Evolutionary conservation across 2,888 invertebrate genomes (phyloP), one percentile per base, ranked within the genome.

Genomic region (Microplitis deprimator): DNA sequence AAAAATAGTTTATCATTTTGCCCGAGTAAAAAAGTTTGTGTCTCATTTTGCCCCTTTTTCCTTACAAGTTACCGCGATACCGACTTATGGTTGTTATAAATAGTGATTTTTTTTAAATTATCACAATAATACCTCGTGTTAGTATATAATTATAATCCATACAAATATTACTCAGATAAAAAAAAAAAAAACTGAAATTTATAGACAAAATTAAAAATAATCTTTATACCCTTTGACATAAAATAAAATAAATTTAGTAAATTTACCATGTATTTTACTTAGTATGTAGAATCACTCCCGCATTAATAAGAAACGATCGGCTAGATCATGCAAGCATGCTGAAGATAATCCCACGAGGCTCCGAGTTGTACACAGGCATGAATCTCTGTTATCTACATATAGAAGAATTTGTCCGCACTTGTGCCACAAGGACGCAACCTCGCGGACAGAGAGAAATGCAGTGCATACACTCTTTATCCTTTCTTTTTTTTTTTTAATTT

Each of bases 341-440:
- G 76, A 71, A 60, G 69, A 71, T 68, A 76, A 76, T 71, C 71
- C 73, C 70, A 68, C 77, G 68, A 68, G 61, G 77, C 59, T 67
- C 13, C 67, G 59, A 59, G 38, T 29, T 50, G 64, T 65, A 69
- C 41, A 68, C 77, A 73, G 59, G 68, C 65, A 77, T 77, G 77
- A 73, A 77, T 74, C 74, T 74, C 67, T 65, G 40, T 70, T 74
- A 73, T 77, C 77, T 77, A 38, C 67, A 64, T 73, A 62, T 62
- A 74, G 68, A 77, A 77, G 70, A 75, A 75, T 75, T 77, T 77
- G 74, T 74, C 77, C 68, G 77, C 74, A 70, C 77, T 77, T 77
- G 70, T 40, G 67, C 61, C 69, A 64, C 70, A 77, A 77, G 77
- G 70, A 77, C 71, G 77, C 74, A 77, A 68, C 73, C 77, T 77